These are phyloP conservation scores for Bolinopsis microptera DNA, from an alignment of 37 sponge, comb jelly and placozoan genomes.

Conservation along the genomic window DNA sequence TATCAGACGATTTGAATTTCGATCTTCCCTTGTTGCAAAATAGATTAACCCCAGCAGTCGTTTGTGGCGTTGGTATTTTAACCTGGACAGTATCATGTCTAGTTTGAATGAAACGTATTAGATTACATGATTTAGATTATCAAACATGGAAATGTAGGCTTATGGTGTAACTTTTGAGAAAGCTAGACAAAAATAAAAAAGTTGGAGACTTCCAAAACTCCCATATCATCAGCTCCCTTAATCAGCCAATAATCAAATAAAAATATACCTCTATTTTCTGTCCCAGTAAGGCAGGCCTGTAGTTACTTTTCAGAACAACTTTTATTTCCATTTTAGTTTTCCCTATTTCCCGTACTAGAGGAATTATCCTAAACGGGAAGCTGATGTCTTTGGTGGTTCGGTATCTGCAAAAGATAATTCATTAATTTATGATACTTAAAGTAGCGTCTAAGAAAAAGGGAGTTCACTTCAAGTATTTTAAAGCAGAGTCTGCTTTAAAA, in stretches of 20 bases:
- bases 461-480: background rate
- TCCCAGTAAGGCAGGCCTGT: constrained; percentile 73
- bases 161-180: too few species aligned
- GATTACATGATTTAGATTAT: too few species aligned
- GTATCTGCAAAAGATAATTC: constrained; percentile 70
- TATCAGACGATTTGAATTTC: constrained; percentile 87
- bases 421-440: background rate
- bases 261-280: constrained; percentile 87
- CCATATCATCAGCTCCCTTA: too few species aligned
- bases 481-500: background rate
- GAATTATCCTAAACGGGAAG: constrained; percentile 89
- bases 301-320: constrained; percentile 85
- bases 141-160: too few species aligned
- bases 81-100: too few species aligned
- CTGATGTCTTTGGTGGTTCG: constrained; percentile 94
- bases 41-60: constrained; percentile 83
- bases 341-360: constrained; percentile 82
- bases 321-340: constrained; percentile 92
- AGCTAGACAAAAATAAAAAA: too few species aligned
- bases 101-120: background rate
- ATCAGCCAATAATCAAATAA: too few species aligned
- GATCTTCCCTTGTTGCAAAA: constrained; percentile 77
- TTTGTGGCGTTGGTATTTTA: constrained; percentile 82
- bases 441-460: background rate
- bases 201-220: too few species aligned